Evolutionary conservation across 1,140 invertebrate species (phyloP).

Genomic region (Rhopalosiphum maidis): DNA sequence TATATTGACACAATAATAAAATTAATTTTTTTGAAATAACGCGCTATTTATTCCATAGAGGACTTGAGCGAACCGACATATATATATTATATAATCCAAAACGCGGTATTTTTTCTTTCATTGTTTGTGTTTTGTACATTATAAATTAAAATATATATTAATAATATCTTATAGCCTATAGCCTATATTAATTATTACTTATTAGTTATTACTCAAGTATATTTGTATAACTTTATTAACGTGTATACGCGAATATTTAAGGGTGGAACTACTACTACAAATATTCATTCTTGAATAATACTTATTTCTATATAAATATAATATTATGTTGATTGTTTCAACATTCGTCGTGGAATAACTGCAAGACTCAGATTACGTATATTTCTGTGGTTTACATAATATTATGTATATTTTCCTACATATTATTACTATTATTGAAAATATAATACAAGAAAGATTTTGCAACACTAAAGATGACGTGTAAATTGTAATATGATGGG

Average conservation of each 20-base stretch:
- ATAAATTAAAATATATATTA: too few species aligned
- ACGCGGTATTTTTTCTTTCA: neutral
- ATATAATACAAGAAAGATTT: too few species aligned
- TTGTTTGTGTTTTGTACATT: too few species aligned
- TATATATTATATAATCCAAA: neutral
- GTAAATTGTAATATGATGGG: neutral
- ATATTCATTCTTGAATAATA: neutral
- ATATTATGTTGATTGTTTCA: neutral
- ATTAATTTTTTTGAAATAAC: neutral
- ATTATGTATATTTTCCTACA: neutral
- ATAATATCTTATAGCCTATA: too few species aligned
- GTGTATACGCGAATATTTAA: neutral
- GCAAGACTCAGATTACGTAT: neutral
- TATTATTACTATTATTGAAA: neutral
- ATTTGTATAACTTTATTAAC: neutral
- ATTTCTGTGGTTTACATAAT: constrained; percentile 27
- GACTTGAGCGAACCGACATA: neutral
- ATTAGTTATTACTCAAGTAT: neutral
- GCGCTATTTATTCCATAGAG: neutral
- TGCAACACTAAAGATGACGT: neutral
- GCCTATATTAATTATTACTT: too few species aligned
- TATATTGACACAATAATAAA: neutral
- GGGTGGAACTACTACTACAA: neutral
- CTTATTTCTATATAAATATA: neutral
- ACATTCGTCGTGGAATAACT: neutral